phyloP scores from a whole-genome alignment of 1,140 invertebrate genomes.

The Aplysia californica region DNA sequence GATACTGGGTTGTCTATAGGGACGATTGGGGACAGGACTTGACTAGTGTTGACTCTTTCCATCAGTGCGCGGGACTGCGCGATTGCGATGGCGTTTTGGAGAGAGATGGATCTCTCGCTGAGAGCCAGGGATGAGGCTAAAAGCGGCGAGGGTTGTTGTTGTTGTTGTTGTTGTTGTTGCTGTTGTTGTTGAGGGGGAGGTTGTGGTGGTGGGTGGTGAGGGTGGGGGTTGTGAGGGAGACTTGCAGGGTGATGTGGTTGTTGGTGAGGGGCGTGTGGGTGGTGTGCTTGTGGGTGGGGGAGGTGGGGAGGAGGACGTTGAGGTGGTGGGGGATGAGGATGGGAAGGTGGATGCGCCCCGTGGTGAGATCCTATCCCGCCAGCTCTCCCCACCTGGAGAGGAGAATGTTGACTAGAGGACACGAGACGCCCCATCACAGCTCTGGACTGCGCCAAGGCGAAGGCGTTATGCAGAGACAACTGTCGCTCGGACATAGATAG shows the following conservation, averaged over 20 bases:
- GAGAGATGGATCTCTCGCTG: not conserved
- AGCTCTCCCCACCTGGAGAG: not conserved
- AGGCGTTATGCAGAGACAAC: not conserved
- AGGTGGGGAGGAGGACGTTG: not conserved
- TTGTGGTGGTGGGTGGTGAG: not conserved
- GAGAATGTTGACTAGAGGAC: not conserved
- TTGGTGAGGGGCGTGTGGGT: not conserved
- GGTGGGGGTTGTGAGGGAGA: not conserved
- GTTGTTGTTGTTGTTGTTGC: slow-evolving; percentile 4
- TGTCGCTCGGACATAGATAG: not conserved
- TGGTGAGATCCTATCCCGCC: too few relatives aligned
- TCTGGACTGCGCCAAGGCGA: slow-evolving; percentile 3
- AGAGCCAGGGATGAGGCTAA: not conserved
- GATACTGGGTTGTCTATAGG: slow-evolving; percentile 28
- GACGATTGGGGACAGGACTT: slow-evolving; percentile 26
- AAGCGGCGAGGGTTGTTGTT: not conserved
- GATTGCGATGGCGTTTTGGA: not conserved
- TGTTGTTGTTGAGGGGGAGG: not conserved
- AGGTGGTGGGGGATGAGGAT: not conserved
- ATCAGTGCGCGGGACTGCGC: slow-evolving; percentile 18
- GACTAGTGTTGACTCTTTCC: slow-evolving; percentile 16
- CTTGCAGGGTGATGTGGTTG: not conserved
- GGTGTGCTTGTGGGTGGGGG: not conserved
- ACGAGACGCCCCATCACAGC: slow-evolving; percentile 2
- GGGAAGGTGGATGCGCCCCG: too few relatives aligned